Evolutionary conservation across 2,888 invertebrate species (phyloP), one percentile per base, ranked within the genome.

Genomic region (Nomada fucata): DNA sequence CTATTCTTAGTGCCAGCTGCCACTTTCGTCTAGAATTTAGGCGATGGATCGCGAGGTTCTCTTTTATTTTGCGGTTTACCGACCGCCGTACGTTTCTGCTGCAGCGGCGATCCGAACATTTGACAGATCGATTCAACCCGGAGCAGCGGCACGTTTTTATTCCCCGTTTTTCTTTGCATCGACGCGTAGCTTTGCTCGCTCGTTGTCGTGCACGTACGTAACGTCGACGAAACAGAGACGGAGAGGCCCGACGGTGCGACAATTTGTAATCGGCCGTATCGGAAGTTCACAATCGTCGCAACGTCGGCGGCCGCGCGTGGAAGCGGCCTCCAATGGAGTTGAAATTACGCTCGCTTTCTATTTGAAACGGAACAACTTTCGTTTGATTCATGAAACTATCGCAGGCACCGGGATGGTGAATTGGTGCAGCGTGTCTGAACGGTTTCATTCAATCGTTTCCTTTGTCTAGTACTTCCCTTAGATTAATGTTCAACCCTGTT

Each of bases 251-350:
- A 59, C 76, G 59, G 72, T 60, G 69, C 68, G 78, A 67, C 83
- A 75, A 82, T 83, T 82, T 15, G 83, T 69, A 69, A 76, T 82
- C 72, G 67, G 50, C 57, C 76, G 63, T 79, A 83, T 84, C 78
- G 83, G 79, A 84, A 84, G 82, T 84, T 59, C 52, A 76, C 76
- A 76, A 84, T 79, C 76, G 83, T 65, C 79, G 61, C 52, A 36
- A 61, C 76, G 80, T 64, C 44, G 26, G 44, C 68, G 74, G 59
- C 65, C 70, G 67, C 73, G 65, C 67, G 59, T 65, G 55, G 61
- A 75, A 77, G 53, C 72, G 59, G 52, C 70, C 76, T 76, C 70
- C 80, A 69, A 74, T 80, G 52, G 63, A 73, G 42, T 60, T 69
- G 55, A 67, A 79, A 83, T 53, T 57, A 53, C 52, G 5, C 53